Evolutionary conservation across 2,888 invertebrate genomes (phyloP).

Genomic region (Tanypteryx hageni): DNA sequence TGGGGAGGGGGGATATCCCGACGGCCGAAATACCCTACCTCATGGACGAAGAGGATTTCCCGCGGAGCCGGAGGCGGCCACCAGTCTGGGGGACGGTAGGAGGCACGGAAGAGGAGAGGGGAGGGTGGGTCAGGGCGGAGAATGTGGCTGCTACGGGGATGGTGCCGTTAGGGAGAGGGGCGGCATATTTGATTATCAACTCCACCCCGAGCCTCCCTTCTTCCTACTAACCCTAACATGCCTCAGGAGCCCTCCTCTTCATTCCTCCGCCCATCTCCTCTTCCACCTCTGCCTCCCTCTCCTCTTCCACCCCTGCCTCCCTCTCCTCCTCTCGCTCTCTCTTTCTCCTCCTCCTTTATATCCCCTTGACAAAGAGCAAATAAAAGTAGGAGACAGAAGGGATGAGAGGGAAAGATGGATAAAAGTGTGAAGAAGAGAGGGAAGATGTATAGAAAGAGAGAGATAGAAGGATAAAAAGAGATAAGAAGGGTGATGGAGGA

Average conservation of each 20-base stretch:
- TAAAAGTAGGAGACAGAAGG: not conserved
- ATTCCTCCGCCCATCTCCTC: too few species aligned
- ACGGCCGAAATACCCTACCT: not conserved
- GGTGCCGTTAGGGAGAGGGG: conserved; percentile 12
- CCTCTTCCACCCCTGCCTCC: too few species aligned
- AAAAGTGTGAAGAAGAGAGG: not conserved
- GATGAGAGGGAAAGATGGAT: too few species aligned
- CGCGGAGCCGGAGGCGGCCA: not conserved
- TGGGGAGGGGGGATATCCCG: not conserved
- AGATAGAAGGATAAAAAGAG: not conserved
- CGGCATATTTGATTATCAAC: conserved; percentile 51
- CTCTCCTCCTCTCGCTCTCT: too few species aligned
- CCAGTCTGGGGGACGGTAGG: not conserved
- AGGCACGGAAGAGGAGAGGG: not conserved
- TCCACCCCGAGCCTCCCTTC: not conserved
- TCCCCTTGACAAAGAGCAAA: conserved; percentile 36
- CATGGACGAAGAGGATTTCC: conserved; percentile 38
- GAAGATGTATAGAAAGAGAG: not conserved
- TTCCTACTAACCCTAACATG: not conserved
- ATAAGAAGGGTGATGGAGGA: not conserved
- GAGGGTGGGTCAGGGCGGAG: not conserved
- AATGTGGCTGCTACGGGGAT: not conserved
- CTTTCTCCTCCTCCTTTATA: too few species aligned
- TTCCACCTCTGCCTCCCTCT: not conserved
- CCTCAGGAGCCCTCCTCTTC: not conserved